phyloP scores from a whole-genome alignment of 2,797 vertebrate genomes.

The Prionace glauca region DNA sequence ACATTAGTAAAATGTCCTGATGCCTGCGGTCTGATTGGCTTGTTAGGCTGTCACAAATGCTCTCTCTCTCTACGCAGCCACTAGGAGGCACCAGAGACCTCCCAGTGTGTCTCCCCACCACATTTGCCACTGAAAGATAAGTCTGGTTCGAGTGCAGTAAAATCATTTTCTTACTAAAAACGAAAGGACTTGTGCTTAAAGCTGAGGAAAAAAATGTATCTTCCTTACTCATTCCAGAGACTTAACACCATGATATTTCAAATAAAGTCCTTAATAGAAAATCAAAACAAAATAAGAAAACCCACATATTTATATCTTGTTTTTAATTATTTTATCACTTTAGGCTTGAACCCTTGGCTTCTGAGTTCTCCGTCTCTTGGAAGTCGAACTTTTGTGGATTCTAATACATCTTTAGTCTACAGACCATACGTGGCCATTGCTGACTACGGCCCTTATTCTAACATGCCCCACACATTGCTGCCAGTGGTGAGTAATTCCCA shows the following conservation, averaged over 20 bases:
- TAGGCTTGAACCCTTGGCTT: neutral
- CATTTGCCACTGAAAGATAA: neutral
- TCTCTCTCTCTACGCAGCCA: neutral
- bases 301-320: neutral
- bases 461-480: conserved; percentile 49
- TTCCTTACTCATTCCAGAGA: neutral
- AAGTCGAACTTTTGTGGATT: neutral
- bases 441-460: conserved; percentile 46
- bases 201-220: neutral
- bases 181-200: neutral
- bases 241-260: neutral
- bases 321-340: neutral
- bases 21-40: neutral
- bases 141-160: neutral
- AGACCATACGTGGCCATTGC: conserved; percentile 47
- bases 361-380: conserved; percentile 33
- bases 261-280: neutral
- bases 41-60: neutral
- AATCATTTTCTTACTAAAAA: neutral
- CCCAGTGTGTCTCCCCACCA: neutral
- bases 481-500: conserved; percentile 45
- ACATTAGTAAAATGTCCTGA: neutral
- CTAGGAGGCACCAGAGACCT: neutral
- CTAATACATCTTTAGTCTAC: conserved; percentile 33
- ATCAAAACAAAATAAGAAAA: neutral